phyloP scores from a whole-genome alignment of 2,888 invertebrate species.

The Cheilosia variabilis region DNA sequence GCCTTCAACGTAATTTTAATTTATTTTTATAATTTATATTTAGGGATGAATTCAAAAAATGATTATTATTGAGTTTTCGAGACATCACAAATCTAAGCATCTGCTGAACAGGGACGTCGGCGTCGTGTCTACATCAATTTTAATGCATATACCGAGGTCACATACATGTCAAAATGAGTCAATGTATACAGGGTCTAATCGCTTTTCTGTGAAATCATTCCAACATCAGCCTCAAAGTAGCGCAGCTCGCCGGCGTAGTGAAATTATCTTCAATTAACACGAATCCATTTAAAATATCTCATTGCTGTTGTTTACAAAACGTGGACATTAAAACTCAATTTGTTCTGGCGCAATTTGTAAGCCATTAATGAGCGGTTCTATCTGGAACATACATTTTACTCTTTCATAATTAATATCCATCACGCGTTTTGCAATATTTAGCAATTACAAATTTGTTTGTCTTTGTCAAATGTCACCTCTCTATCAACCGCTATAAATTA shows the following conservation, averaged over 20 bases:
- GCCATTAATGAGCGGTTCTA: not conserved
- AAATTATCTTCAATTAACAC: not conserved
- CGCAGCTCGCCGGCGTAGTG: not conserved
- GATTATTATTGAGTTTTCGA: too few species aligned
- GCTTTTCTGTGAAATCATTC: too few species aligned
- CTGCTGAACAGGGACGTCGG: too few species aligned
- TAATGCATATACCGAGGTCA: too few species aligned
- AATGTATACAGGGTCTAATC: too few species aligned
- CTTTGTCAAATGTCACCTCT: slow-evolving; percentile 10
- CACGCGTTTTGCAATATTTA: slow-evolving; percentile 7
- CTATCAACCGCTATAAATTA: slow-evolving; percentile 13
- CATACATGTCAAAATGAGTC: too few species aligned
- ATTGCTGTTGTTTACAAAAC: slow-evolving; percentile 1
- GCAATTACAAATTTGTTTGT: not conserved
- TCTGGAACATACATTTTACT: slow-evolving; percentile 21
- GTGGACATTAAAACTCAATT: not conserved
- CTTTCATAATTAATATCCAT: slow-evolving; percentile 14
- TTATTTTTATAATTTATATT: too few species aligned
- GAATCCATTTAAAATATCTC: not conserved
- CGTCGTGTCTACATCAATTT: too few species aligned
- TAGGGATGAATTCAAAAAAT: too few species aligned
- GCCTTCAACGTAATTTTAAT: too few species aligned
- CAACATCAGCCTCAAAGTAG: too few species aligned
- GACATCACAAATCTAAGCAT: too few species aligned
- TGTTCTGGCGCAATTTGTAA: not conserved